Evolutionary conservation across 30 jellyfish, hydroid and myxozoan genomes (phyloP).

Genomic region (Rhopilema esculentum): DNA sequence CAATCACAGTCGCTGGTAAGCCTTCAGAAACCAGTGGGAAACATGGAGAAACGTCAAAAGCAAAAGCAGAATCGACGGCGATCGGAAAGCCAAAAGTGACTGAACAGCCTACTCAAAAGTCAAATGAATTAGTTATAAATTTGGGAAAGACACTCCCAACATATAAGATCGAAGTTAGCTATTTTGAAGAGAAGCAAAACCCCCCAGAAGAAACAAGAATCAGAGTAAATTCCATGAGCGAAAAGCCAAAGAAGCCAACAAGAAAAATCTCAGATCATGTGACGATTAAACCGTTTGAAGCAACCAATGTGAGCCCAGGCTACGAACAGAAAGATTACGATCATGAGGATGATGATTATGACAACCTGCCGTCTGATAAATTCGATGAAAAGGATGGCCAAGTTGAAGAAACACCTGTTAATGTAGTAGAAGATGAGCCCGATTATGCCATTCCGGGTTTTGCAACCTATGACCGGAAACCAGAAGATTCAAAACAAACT

Average conservation of each 20-base stretch:
- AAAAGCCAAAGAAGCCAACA: slow-evolving; percentile 62
- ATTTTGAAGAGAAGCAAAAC: slow-evolving; percentile 1
- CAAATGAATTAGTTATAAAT: slow-evolving; percentile 24
- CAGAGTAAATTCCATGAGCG: slow-evolving; percentile 30
- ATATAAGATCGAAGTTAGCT: slow-evolving; percentile 49
- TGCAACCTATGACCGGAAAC: slow-evolving; percentile 21
- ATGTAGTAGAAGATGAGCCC: slow-evolving; percentile 46
- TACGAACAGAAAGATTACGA: slow-evolving; percentile 12
- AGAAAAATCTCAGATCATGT: slow-evolving; percentile 22
- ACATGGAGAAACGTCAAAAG: not conserved
- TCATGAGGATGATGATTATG: slow-evolving; percentile 70
- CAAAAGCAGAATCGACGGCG: not conserved
- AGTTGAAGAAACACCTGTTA: slow-evolving; percentile 7
- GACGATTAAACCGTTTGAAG: slow-evolving; percentile 43
- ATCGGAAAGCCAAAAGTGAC: not conserved
- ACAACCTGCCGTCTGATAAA: slow-evolving; percentile 56
- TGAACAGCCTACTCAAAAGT: not conserved
- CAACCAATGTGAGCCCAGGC: no score
- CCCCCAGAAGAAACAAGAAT: not conserved
- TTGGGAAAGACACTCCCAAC: slow-evolving; percentile 55
- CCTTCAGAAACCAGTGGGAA: not conserved
- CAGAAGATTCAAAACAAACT: not conserved
- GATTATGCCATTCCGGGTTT: slow-evolving; percentile 66
- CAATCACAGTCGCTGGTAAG: not conserved
- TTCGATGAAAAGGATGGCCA: not conserved